Conservation (phyloP, 2,797 vertebrate species). For the Urosaurus nigricauda region DNA sequence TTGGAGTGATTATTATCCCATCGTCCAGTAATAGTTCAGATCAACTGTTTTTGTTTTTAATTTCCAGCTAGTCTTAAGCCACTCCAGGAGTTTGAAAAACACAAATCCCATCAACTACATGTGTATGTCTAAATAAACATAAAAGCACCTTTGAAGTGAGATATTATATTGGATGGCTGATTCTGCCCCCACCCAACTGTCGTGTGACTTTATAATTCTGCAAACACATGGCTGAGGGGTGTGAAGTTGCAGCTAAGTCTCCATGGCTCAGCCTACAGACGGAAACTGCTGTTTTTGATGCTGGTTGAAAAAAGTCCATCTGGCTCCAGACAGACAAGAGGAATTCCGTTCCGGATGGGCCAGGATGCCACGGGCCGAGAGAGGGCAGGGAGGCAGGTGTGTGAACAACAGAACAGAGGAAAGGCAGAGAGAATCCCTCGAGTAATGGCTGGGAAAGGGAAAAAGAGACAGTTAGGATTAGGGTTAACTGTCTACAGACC, state of each 20-base stretch:
- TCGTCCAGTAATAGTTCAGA: neutral
- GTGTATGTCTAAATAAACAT: neutral
- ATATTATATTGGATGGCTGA: too few species aligned
- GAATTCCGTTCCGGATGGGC: conserved; percentile 19
- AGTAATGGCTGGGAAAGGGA: neutral
- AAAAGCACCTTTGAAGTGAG: neutral
- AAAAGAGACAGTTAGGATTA: neutral
- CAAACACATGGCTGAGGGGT: conserved; percentile 4
- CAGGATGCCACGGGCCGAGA: neutral
- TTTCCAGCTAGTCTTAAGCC: neutral
- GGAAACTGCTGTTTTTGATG: conserved; percentile 44
- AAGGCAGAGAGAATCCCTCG: neutral
- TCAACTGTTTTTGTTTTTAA: neutral
- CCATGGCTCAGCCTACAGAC: conserved; percentile 33
- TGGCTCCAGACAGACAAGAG: conserved; percentile 31
- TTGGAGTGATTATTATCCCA: neutral
- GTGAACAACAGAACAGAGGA: neutral
- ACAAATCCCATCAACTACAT: neutral
- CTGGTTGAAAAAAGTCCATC: neutral
- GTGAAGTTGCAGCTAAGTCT: conserved; percentile 50
- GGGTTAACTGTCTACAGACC: neutral
- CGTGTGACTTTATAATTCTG: neutral
- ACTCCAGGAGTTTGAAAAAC: neutral
- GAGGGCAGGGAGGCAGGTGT: neutral
- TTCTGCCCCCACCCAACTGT: neutral